Evolutionary conservation across 2,797 vertebrate genomes (phyloP).

Genomic region (Acipenser ruthenus): DNA sequence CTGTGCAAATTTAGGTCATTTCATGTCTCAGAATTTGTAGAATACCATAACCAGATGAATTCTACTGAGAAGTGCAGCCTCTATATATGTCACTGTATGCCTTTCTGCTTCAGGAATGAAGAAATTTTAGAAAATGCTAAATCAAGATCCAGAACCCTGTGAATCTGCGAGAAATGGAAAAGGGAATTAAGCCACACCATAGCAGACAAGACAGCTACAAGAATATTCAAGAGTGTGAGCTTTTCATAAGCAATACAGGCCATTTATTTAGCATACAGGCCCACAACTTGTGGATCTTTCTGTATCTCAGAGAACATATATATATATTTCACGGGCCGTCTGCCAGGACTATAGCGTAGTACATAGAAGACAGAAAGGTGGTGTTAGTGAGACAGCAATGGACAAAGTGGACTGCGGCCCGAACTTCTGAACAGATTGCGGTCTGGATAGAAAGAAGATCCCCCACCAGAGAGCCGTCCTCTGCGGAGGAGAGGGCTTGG

Average conservation of each 20-base stretch:
- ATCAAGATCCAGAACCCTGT: conserved; percentile 61
- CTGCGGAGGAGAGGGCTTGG: no score
- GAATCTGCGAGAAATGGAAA: conserved; percentile 58
- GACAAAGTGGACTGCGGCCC: no score
- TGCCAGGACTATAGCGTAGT: no score
- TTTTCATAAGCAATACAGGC: not conserved
- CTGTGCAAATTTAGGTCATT: not conserved
- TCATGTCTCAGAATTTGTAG: not conserved
- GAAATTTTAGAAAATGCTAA: conserved; percentile 59
- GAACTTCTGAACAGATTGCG: no score
- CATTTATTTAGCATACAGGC: no score
- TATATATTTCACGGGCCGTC: no score
- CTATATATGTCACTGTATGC: conserved; percentile 44
- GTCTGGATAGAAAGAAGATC: no score
- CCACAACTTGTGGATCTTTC: no score
- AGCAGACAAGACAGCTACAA: conserved; percentile 27
- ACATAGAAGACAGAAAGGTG: no score
- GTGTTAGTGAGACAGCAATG: no score
- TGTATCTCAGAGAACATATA: no score
- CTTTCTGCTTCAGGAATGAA: conserved; percentile 48
- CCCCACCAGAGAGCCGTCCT: no score
- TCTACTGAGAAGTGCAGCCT: conserved; percentile 23
- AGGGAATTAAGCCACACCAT: conserved; percentile 39
- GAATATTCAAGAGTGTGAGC: conserved; percentile 23
- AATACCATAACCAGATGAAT: conserved; percentile 19